Evolutionary conservation across 2,113 vertebrate genomes (phyloP), one percentile per base, ranked within the genome.

Genomic region (Thamnaconus septentrionalis): DNA sequence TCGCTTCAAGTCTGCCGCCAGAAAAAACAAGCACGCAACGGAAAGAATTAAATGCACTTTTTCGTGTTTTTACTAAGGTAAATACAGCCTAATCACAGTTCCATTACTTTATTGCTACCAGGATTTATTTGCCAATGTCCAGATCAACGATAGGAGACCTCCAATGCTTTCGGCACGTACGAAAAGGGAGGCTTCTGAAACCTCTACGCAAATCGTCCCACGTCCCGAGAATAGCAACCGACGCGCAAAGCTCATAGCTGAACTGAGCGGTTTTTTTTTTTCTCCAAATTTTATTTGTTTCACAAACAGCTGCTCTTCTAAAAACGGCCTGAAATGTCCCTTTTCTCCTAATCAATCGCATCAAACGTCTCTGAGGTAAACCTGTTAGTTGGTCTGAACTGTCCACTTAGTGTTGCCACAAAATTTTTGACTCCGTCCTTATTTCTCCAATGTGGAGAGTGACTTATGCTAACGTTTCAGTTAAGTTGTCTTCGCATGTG

Each of bases 401-500:
- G 79, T 81, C 73, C 81, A 84, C 79, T 85, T 85, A 84, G 80
- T 78, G 85, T 88, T 85, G 81, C 72, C 76, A 81, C 83, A 79
- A 78, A 31, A 31, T 31, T 80, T 78, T 78, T 82, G 61, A 88
- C 84, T 80, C 69, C 3, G 51, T 84, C 81, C 76, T 61, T 83
- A 64, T 66, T 86, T 88, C 90, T 91, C 90, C 90, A 92, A 92
- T 91, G 91, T 92, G 91, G 90, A 91, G 91, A 87, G 76, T 63
- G 82, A 84, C 78, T 79, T 31, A 86, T 48, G 81, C 61, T 52
- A 84, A 76, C 65, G 73, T 74, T 71, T 84, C 77, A 81, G 69
- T 84, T 60, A 85, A 78, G 75, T 69, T 82, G 67, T 84, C 76
- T 82, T 72, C 53, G 70, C 83, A 78, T 69, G 59, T 78, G 77